These are phyloP conservation scores for Apis laboriosa DNA, from an alignment of 1,140 invertebrate species.

Conservation along the genomic window DNA sequence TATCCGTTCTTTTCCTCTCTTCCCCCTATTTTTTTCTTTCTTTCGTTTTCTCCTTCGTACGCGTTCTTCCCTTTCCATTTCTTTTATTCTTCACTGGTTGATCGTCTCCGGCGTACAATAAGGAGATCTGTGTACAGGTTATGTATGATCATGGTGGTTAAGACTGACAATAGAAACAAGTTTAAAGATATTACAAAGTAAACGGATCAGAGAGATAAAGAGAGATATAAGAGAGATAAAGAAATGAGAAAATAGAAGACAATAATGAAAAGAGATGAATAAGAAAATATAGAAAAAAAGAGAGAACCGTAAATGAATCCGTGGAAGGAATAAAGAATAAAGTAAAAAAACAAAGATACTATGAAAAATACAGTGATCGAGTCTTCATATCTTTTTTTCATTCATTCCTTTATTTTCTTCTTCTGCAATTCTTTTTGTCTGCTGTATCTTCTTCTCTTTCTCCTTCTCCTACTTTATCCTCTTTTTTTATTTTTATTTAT, in stretches of 20 bases:
- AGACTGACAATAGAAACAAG: constrained; percentile 60
- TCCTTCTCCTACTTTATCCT: constrained; percentile 30
- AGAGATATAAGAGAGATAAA: constrained; percentile 29
- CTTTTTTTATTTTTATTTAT: constrained; percentile 76
- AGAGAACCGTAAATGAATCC: constrained; percentile 52
- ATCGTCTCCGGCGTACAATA: constrained; percentile 28
- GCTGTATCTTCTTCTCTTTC: constrained; percentile 36
- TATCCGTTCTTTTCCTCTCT: constrained; percentile 21
- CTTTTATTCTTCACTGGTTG: constrained; percentile 25
- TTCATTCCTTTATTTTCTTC: constrained; percentile 43
- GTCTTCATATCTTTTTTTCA: constrained; percentile 37
- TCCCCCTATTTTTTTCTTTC: background rate
- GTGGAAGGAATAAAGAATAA: constrained; percentile 50
- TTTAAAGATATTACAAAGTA: constrained; percentile 37
- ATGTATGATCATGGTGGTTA: constrained; percentile 24
- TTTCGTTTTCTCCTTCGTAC: constrained; percentile 14
- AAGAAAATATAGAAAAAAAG: constrained; percentile 11
- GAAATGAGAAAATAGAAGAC: constrained; percentile 47
- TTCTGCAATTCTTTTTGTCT: constrained; percentile 25
- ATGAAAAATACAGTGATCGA: constrained; percentile 70
- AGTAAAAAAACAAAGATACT: constrained; percentile 61
- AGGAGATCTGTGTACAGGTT: constrained; percentile 16
- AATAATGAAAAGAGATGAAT: background rate
- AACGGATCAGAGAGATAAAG: background rate
- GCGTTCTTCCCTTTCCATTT: constrained; percentile 9